Conservation (phyloP, 2,888 invertebrate genomes). For the Listrodromus nycthemerus region DNA sequence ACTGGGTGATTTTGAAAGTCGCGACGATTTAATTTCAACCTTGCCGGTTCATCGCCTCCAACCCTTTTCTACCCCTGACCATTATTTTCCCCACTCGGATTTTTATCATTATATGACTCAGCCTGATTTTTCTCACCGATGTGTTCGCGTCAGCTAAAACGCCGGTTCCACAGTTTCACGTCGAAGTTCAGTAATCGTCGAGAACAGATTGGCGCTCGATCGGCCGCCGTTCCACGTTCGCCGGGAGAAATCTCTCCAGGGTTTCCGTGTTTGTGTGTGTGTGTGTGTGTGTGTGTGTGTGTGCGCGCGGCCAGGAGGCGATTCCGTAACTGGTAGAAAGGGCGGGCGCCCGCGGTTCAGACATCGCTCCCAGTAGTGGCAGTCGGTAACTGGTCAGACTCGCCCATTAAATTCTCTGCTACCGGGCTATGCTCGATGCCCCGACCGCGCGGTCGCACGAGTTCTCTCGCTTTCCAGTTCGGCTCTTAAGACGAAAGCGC, state of each 20-base stretch:
- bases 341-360: slow-evolving; percentile 4
- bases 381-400: slow-evolving; percentile 69
- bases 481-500: slow-evolving; percentile 73
- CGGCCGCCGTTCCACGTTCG: neutral
- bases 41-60: neutral
- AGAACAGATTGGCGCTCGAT: slow-evolving; percentile 22
- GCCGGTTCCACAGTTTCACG: slow-evolving; percentile 9
- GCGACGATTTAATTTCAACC: slow-evolving; percentile 1
- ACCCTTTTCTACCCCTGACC: neutral
- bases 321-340: slow-evolving; percentile 11
- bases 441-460: neutral
- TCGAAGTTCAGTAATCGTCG: slow-evolving; percentile 28
- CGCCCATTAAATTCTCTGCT: slow-evolving; percentile 49
- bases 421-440: neutral
- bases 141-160: neutral
- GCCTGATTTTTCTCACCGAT: slow-evolving; percentile 14
- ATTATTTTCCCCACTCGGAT: neutral
- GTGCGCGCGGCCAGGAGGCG: neutral
- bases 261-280: neutral
- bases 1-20: too few relatives aligned
- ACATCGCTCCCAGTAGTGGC: slow-evolving; percentile 65
- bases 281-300: slow-evolving; percentile 4
- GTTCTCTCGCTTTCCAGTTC: slow-evolving; percentile 11
- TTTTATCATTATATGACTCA: slow-evolving; percentile 4
- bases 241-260: slow-evolving; percentile 4